Evolutionary conservation across 2,888 invertebrate genomes (phyloP), one percentile per base, ranked within the genome.

Genomic region (Ecliptopera silaceata): DNA sequence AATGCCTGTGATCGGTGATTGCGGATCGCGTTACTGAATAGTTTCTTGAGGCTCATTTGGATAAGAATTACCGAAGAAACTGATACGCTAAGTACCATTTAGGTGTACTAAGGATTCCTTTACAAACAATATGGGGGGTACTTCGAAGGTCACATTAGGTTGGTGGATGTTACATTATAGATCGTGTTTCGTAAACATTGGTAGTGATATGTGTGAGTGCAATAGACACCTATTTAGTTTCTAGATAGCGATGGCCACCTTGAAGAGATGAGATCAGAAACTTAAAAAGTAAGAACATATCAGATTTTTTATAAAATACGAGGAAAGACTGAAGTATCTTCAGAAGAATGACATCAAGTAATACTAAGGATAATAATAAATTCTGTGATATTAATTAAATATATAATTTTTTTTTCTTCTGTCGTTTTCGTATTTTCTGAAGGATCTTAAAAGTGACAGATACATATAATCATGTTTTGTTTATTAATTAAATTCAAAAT

Each of bases 41-140:
- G 63, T 59, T 59, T 64, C 52, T 64, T 57, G 53, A 59, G 56
- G 39, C 56, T 61, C 65, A 64, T 66, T 64, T 64, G 64, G 54
- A 59, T 61, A 61, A 61, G 55, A 64, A 64, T 63, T 51, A 64
- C 66, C 49, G 43, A 52, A 56, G 61, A 55, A 64, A 64, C 59
- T 63, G 66, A 64, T 66, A 66, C 50, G 54, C 57, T 63, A 63
- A 64, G 66, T 64, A 64, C 61, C 57, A 49, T 57, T 66, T 66
- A 64, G 57, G 52, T 48, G 48, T 56, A 52, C 56, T 52, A 55
- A 49, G 42, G 58, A 61, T 66, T 60, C 32, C 50, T 48, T 60
- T 59, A 53, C 53, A 52, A 49, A 53, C 49, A 45, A 36, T 50
- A 54, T 52, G 34, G 42, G 36, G 46, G 43, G 48, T 41, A 49